These are phyloP conservation scores for Trissolcus brochymenae DNA, from an alignment of 2,888 invertebrate species.

Conservation along the genomic window DNA sequence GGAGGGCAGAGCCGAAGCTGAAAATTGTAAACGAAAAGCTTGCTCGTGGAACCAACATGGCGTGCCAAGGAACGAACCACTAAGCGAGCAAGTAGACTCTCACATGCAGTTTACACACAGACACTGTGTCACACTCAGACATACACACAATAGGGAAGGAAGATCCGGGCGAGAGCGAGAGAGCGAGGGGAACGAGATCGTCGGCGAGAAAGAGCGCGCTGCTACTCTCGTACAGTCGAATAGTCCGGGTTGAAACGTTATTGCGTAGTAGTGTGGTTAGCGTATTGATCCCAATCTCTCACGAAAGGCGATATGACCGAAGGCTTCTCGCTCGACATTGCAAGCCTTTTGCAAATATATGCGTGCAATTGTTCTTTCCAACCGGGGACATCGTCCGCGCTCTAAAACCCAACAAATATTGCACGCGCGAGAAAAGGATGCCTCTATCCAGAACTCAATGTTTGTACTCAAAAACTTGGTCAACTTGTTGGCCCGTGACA, in stretches of 20 bases:
- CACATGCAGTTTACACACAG: slow-evolving; percentile 4
- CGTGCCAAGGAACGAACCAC: slow-evolving; percentile 43
- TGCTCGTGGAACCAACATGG: slow-evolving; percentile 47
- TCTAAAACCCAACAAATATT: slow-evolving; percentile 16
- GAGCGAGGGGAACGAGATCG: slow-evolving; percentile 35
- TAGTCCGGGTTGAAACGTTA: slow-evolving; percentile 52
- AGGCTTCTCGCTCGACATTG: slow-evolving; percentile 58
- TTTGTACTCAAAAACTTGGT: no score
- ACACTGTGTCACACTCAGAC: slow-evolving; percentile 1
- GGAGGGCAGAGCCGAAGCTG: neutral
- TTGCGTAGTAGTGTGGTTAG: slow-evolving; percentile 63
- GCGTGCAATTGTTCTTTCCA: slow-evolving; percentile 42
- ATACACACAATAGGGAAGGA: slow-evolving; percentile 37
- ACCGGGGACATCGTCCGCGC: neutral
- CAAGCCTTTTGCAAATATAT: slow-evolving; percentile 41
- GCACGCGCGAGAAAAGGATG: slow-evolving; percentile 15
- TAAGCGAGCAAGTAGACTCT: slow-evolving; percentile 28
- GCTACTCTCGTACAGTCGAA: slow-evolving; percentile 44
- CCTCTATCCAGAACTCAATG: neutral
- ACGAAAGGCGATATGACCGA: slow-evolving; percentile 62
- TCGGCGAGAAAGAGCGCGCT: slow-evolving; percentile 36
- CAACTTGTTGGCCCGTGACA: no score
- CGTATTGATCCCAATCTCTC: slow-evolving; percentile 69
- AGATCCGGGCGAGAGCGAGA: slow-evolving; percentile 39
- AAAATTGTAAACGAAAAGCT: slow-evolving; percentile 30